Base-by-base conservation (phyloP, 1,140 invertebrate species). In the Druon quercuslanigerum region DNA sequence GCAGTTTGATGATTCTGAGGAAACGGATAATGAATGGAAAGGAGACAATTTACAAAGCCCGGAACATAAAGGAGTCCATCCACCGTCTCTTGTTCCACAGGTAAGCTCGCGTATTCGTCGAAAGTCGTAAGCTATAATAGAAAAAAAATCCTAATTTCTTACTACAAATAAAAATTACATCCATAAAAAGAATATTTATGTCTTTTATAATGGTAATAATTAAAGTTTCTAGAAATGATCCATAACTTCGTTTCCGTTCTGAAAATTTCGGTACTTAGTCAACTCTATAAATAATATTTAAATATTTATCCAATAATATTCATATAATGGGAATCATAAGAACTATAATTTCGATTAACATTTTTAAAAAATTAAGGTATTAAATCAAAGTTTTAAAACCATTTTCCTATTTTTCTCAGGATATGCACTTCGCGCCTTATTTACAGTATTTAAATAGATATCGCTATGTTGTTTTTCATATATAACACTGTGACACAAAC, bases 1-100 rank as follows among this genome's bases (percentile, higher is more conserved):
- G 3, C 96, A 98, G 86, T 98, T 98, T 86, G 97, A 98, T 87
- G 97, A 98, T 87, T 97, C 96, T 0, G 97, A 98, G 82, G 96
- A 97, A 85, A 97, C 96, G 0, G 97, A 98, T 88, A 97, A 98
- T 88, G 96, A 98, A 88, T 97, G 96, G 96, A 97, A 97, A 87
- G 95, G 95, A 73, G 96, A 97, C 78, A 93, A 94, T 82, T 86
- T 94, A 40, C 94, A 94, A 77, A 95, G 94, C 86, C 95, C 95
- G 0, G 95, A 95, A 82, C 94, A 95, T 85, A 93, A 93, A 82
- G 90, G 87, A 9, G 82, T 51, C 14, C 86, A 84, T 70, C 76
- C 80, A 25, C 79, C 88, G 16, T 78, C 83, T 11, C 77, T 88
- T 71, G 74, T 89, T 77, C 84, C 87, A 50, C 89, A 91, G 85